Percentiles rank a stretch among this genome's conserved stretches.
phyloP scores from a whole-genome alignment of 2,797 vertebrate species.

The Sebastes oblongus region DNA sequence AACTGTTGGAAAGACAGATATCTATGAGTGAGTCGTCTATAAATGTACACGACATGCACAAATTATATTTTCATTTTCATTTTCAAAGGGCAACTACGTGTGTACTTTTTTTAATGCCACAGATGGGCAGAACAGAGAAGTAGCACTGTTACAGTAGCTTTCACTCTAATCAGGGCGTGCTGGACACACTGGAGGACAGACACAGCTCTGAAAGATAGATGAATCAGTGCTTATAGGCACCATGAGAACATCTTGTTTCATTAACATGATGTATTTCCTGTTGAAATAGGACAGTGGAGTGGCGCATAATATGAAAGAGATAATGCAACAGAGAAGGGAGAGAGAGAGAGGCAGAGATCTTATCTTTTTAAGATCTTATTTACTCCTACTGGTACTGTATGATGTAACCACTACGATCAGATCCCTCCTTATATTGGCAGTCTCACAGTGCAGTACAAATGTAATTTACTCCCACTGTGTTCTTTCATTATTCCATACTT shows the following conservation, averaged over 20 bases:
- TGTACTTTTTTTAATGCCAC: not conserved
- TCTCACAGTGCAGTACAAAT: not conserved
- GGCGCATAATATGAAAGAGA: slow-evolving; percentile 14
- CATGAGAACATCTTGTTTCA: slow-evolving; percentile 34
- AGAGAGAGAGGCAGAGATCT: not conserved
- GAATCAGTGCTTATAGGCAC: slow-evolving; percentile 37
- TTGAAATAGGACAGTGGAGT: slow-evolving; percentile 19
- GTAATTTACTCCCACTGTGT: not conserved
- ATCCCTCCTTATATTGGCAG: not conserved
- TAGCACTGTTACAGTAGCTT: not conserved
- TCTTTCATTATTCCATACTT: not conserved
- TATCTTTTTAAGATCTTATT: not conserved
- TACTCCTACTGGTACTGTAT: not conserved
- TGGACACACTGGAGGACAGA: slow-evolving; percentile 7
- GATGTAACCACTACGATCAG: not conserved
- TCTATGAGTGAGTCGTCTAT: not conserved
- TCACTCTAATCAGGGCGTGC: slow-evolving; percentile 13
- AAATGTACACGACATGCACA: not conserved
- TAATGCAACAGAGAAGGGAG: slow-evolving; percentile 6
- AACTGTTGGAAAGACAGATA: slow-evolving; percentile 82
- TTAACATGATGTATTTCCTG: slow-evolving; percentile 39
- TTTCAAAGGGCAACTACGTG: not conserved
- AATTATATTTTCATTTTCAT: slow-evolving; percentile 13
- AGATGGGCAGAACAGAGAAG: no score
- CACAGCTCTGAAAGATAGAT: slow-evolving; percentile 40